Percentiles rank a stretch among this genome's conserved stretches.
Evolutionary conservation across 2,888 invertebrate genomes (phyloP).

Genomic region (Pterostichus madidus): DNA sequence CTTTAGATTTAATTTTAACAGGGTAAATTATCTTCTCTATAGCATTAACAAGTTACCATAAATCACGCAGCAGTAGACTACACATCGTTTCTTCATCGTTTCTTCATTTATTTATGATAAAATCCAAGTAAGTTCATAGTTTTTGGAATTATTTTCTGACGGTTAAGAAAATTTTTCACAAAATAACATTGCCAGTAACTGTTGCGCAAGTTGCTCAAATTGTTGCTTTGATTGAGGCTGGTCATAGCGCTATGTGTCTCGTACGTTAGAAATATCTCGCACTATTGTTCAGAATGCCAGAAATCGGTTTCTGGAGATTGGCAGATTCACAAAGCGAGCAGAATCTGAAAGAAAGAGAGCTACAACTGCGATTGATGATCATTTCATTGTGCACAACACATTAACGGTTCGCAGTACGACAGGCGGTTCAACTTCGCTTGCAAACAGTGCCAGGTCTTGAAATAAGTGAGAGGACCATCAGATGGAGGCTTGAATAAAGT

Average conservation of each 20-base stretch:
- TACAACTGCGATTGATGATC: neutral
- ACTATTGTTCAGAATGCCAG: neutral
- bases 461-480: constrained; percentile 25
- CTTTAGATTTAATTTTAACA: constrained; percentile 2
- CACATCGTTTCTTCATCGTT: too few relatives aligned
- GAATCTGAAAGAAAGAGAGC: neutral
- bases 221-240: neutral
- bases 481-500: neutral
- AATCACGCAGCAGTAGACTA: too few relatives aligned
- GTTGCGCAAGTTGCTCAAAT: neutral
- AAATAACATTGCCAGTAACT: neutral
- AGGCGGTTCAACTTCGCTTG: neutral
- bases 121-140: too few relatives aligned
- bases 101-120: neutral
- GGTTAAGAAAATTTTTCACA: too few relatives aligned
- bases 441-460: neutral
- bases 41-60: neutral
- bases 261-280: too few relatives aligned
- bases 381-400: neutral
- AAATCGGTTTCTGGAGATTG: constrained; percentile 21
- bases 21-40: neutral
- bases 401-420: neutral
- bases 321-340: neutral
- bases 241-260: neutral
- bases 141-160: too few relatives aligned